These are phyloP conservation scores for Eledona agricola DNA, from an alignment of 2,888 invertebrate species.

Conservation along the genomic window DNA sequence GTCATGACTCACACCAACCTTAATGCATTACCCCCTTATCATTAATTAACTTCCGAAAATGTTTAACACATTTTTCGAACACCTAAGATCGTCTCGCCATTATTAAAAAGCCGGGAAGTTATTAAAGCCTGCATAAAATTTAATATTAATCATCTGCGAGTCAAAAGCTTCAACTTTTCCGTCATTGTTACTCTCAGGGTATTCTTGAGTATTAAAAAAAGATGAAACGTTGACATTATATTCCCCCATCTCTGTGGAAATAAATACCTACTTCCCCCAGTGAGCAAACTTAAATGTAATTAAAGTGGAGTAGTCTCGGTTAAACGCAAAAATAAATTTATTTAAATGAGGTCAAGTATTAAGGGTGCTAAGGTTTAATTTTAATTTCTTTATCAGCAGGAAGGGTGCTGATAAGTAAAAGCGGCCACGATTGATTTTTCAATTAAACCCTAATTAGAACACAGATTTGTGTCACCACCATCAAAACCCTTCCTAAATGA, in stretches of 20 bases:
- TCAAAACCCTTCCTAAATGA: no score
- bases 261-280: conserved; percentile 25
- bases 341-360: no score
- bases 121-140: conserved; percentile 35
- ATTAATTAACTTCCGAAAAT: conserved; percentile 24
- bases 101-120: conserved; percentile 32
- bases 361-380: no score
- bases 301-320: conserved; percentile 31
- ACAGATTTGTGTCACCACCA: no score
- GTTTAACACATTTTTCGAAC: conserved; percentile 29
- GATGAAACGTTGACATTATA: conserved; percentile 29
- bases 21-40: conserved; percentile 18
- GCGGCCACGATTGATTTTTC: conserved; percentile 52
- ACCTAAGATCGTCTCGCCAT: conserved; percentile 17
- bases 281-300: conserved; percentile 30
- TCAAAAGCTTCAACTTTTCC: conserved; percentile 20
- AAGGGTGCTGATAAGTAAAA: conserved; percentile 17
- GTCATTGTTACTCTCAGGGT: conserved; percentile 17
- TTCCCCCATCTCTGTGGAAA: conserved; percentile 29
- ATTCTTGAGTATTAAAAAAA: conserved; percentile 6
- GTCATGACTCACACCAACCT: no score
- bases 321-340: no score
- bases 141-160: conserved; percentile 34
- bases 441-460: conserved; percentile 46
- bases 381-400: no score